Evolutionary conservation across 2,113 vertebrate species (phyloP).

Genomic region (Callaeas wilsoni): DNA sequence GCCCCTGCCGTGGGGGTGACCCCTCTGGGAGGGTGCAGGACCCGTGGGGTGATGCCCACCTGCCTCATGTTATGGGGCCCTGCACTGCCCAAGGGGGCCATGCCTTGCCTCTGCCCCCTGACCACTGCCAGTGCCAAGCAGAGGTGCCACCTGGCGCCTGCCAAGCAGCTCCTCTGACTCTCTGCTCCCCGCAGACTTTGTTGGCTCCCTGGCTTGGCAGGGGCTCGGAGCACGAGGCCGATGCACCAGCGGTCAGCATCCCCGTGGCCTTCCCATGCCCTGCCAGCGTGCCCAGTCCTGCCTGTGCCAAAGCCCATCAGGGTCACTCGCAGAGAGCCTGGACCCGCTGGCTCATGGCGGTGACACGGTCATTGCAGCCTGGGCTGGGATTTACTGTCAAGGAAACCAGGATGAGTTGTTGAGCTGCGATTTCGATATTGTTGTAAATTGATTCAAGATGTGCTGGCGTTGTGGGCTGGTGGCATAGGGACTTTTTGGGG

Average conservation of each 20-base stretch:
- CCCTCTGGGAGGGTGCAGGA: neutral
- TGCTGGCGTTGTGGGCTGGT: neutral
- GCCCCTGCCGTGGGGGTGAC: neutral
- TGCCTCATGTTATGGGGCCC: rapidly evolving
- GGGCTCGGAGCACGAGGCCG: neutral
- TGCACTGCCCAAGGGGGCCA: neutral
- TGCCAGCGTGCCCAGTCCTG: neutral
- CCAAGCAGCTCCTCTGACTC: neutral
- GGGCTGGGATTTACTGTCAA: slow-evolving; percentile 56
- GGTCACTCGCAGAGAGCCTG: neutral
- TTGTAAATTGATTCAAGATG: slow-evolving; percentile 50
- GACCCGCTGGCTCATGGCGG: neutral
- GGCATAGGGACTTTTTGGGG: neutral
- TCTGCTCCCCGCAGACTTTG: neutral
- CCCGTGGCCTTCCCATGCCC: neutral
- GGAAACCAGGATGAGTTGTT: neutral
- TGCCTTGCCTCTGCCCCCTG: neutral
- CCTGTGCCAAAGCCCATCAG: neutral
- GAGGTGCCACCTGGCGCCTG: neutral
- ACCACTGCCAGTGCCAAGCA: rapidly evolving
- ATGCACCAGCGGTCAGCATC: neutral
- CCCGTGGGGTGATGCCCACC: neutral
- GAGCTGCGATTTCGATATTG: slow-evolving; percentile 27
- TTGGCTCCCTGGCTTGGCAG: slow-evolving; percentile 26
- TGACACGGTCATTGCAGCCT: neutral